A percentile compares a stretch with the other conserved stretches of the same genome.
Evolutionary conservation across 2,888 invertebrate species (phyloP).

Genomic region (Sarcophaga rosellei): DNA sequence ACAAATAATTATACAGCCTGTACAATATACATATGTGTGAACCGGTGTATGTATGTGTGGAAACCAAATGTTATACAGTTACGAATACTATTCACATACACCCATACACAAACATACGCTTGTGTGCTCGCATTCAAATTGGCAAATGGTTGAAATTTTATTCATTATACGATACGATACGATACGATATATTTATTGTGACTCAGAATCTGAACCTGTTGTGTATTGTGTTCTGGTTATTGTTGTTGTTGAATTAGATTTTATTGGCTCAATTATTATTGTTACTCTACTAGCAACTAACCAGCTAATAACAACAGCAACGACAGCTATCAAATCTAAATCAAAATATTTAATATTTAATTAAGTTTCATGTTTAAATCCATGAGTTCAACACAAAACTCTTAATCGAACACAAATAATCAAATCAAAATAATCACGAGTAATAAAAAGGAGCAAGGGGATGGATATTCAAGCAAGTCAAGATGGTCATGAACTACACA

Average conservation of each 20-base stretch:
- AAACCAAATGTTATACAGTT: not conserved
- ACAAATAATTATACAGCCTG: not conserved
- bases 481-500: too few species aligned
- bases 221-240: not conserved
- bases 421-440: not conserved
- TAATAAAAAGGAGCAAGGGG: too few species aligned
- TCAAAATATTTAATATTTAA: slow-evolving; percentile 50
- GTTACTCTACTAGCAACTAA: not conserved
- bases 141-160: not conserved
- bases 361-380: slow-evolving; percentile 47
- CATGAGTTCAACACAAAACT: not conserved
- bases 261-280: slow-evolving; percentile 33
- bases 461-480: too few species aligned
- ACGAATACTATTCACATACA: not conserved
- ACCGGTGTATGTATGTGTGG: not conserved
- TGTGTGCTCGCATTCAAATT: not conserved
- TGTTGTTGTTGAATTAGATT: slow-evolving; percentile 8
- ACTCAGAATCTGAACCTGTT: not conserved
- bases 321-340: slow-evolving; percentile 22
- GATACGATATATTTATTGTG: too few species aligned
- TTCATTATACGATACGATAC: not conserved
- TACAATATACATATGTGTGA: not conserved
- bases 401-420: not conserved
- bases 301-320: not conserved
- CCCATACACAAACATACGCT: not conserved